Evolutionary conservation across 2,113 vertebrate genomes (phyloP), one percentile per base, ranked within the genome.

Genomic region (Oxyruncus cristatus): DNA sequence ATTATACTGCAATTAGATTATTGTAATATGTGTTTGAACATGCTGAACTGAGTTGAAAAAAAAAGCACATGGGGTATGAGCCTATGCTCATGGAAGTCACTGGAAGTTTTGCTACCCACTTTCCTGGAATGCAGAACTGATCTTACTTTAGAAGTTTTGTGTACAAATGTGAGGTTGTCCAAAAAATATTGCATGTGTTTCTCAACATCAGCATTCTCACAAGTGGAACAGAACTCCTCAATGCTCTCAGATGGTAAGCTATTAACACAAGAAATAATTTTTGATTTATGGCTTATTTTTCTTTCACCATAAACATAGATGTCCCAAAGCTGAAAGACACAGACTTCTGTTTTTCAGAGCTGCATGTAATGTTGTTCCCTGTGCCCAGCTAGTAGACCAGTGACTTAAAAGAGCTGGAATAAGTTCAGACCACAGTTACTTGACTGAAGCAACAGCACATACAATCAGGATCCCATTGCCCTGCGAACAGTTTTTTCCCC

Each of bases 1-100:
- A 83, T 93, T 83, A 59, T 67, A 82, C 55, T 90, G 50, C 84
- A 94, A 94, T 95, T 92, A 88, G 44, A 42, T 89, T 91, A 79
- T 78, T 97, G 70, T 78, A 85, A 83, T 71, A 65, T 70, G 33
- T 71, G 71, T 74, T 93, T 71, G 78, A 92, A 94, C 82, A 55
- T 55, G 50, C 63, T 63, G 75, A 92, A 76, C 58, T 52, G 74
- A 88, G 59, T 9, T 65, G 68, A n/a, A 62, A 86, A 59, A 56
- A 56, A 86, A 39, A 33, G 8, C 73, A 78, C 32, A 35, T 30
- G 32, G 56, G 37, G 12, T 33, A 88, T 2, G 3, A 88, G 50
- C 23, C 23, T 65, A 3, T 20, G 55, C 8, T 83, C 6, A 41
- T 59, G 20, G 67, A 74, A 85, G 27, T 71, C 70, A 52, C 20